A percentile compares a stretch with the other conserved stretches of the same genome.
Conservation (phyloP, 2,113 vertebrate species). For the Chionis minor region DNA sequence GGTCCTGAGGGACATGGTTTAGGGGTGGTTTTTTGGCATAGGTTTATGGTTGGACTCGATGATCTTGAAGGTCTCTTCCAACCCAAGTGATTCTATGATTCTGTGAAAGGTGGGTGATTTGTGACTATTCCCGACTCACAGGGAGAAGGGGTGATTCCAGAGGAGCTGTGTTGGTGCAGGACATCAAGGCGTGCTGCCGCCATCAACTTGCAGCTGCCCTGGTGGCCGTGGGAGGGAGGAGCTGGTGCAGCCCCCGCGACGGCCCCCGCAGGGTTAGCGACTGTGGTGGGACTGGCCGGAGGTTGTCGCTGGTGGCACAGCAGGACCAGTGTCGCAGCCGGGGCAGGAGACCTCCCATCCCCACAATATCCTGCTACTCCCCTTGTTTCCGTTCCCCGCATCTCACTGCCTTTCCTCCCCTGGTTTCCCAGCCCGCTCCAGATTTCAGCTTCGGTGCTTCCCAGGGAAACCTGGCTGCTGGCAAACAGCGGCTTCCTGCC, state of each 20-base stretch:
- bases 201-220: not conserved
- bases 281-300: not conserved
- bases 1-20: too few relatives aligned
- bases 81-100: too few relatives aligned
- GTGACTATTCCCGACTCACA: not conserved
- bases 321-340: rapidly evolving
- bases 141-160: not conserved
- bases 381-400: rapidly evolving
- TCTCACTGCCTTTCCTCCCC: not conserved
- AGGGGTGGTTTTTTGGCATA: too few relatives aligned
- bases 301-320: not conserved
- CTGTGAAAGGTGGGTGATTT: not conserved
- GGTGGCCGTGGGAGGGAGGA: not conserved
- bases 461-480: not conserved
- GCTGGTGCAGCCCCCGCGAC: not conserved
- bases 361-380: not conserved
- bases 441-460: not conserved
- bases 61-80: too few relatives aligned
- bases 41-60: too few relatives aligned
- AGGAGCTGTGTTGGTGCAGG: not conserved
- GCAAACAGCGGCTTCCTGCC: not conserved
- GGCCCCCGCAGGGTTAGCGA: rapidly evolving
- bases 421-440: not conserved
- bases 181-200: not conserved
- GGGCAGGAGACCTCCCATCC: not conserved